Conservation (phyloP, 2,113 vertebrate species). For the Hiodon tergisus region DNA sequence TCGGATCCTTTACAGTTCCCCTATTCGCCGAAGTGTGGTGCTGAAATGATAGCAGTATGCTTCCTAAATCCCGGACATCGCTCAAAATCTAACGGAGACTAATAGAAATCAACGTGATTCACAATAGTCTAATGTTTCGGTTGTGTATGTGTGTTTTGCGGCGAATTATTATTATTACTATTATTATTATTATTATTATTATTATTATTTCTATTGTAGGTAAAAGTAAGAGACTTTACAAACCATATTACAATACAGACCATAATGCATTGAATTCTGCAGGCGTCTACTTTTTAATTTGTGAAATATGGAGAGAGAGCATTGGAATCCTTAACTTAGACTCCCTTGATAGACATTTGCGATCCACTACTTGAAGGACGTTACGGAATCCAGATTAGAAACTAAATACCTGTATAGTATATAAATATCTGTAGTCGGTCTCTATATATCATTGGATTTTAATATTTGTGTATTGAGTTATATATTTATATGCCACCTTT, state of each 20-base stretch:
- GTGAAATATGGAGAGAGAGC: too few species aligned
- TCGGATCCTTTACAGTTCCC: not conserved
- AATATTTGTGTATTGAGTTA: too few species aligned
- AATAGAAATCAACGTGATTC: too few species aligned
- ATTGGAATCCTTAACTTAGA: too few species aligned
- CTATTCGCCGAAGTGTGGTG: slow-evolving; percentile 25
- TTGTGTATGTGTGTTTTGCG: not conserved
- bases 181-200: not conserved
- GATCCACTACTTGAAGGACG: slow-evolving; percentile 53
- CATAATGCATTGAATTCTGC: too few species aligned
- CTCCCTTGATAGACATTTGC: too few species aligned
- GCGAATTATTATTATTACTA: not conserved
- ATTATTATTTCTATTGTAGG: not conserved
- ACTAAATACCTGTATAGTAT: not conserved
- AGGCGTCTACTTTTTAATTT: too few species aligned
- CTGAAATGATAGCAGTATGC: slow-evolving; percentile 49
- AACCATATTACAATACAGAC: too few species aligned
- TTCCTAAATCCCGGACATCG: not conserved
- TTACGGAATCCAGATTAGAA: slow-evolving; percentile 41
- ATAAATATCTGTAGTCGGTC: too few species aligned
- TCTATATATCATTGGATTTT: too few species aligned
- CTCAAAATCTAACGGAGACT: not conserved
- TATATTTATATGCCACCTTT: too few species aligned
- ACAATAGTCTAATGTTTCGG: too few species aligned
- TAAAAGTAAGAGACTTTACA: not conserved